Conservation (phyloP, 1,140 invertebrate genomes). For the Zeugodacus cucurbitae region DNA sequence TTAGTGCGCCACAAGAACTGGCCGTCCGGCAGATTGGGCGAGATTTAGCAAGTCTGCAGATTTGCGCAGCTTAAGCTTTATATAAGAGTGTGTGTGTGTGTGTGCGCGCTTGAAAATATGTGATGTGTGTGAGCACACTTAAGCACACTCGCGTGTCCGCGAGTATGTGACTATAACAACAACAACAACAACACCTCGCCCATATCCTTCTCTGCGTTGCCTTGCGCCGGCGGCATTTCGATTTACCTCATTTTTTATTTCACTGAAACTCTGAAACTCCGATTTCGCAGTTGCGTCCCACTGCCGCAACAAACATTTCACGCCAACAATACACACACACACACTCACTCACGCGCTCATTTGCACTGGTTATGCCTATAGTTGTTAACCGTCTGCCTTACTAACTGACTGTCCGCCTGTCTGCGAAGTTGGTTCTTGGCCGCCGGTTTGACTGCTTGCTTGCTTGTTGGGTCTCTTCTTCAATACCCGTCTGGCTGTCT, state of each 20-base stretch:
- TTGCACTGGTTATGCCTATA: background rate
- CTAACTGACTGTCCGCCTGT: background rate
- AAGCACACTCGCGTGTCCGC: background rate
- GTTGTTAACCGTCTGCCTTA: background rate
- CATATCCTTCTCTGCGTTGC: background rate
- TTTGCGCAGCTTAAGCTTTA: background rate
- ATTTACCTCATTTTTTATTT: background rate
- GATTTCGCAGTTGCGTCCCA: background rate
- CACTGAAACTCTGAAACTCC: background rate
- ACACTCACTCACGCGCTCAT: background rate
- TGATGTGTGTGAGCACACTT: background rate
- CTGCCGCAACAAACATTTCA: background rate
- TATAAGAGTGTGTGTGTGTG: too few species aligned
- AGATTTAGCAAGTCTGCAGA: background rate
- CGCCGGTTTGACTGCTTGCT: background rate
- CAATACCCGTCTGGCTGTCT: background rate
- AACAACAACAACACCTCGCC: background rate
- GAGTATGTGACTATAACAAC: background rate
- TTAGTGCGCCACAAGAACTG: background rate
- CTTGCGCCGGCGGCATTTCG: background rate
- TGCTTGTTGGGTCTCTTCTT: background rate
- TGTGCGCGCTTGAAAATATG: background rate
- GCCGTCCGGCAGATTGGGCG: background rate
- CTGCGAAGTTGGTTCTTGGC: background rate
- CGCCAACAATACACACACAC: background rate